These are phyloP conservation scores for Scophthalmus maximus DNA, from an alignment of 2,113 vertebrate genomes.

Conservation along the genomic window DNA sequence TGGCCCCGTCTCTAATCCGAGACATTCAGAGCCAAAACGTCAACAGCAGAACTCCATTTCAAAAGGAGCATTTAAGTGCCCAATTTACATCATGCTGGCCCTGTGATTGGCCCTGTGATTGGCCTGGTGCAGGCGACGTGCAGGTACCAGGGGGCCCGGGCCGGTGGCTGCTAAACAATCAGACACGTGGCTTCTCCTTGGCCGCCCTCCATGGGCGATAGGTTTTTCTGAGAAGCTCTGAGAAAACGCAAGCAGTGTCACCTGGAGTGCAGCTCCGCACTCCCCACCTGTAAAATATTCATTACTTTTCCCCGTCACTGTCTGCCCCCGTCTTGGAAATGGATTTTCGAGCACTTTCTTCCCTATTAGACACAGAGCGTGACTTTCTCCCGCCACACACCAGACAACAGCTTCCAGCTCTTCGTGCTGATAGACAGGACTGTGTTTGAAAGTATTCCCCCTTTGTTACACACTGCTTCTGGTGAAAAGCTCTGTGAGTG, in stretches of 20 bases:
- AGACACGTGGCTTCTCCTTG: conserved; percentile 53
- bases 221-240: conserved; percentile 75
- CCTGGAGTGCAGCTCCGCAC: conserved; percentile 61
- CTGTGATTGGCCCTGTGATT: conserved; percentile 61
- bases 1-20: conserved; percentile 27
- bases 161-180: conserved; percentile 69
- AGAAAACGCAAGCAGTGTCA: conserved; percentile 62
- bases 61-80: conserved; percentile 52
- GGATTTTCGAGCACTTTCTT: conserved; percentile 64
- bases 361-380: conserved; percentile 55
- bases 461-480: conserved; percentile 34
- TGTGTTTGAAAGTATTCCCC: conserved; percentile 47
- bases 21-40: conserved; percentile 28
- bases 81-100: conserved; percentile 52
- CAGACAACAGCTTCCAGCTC: conserved; percentile 51
- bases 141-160: conserved; percentile 49
- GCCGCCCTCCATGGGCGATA: conserved; percentile 52
- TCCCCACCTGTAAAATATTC: conserved; percentile 80
- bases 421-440: conserved; percentile 15
- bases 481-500: conserved; percentile 26
- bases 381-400: conserved; percentile 46
- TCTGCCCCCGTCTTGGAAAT: conserved; percentile 67
- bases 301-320: conserved; percentile 71
- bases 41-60: conserved; percentile 42
- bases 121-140: conserved; percentile 46